Percentiles rank a stretch among this genome's conserved stretches.
Conservation (phyloP, 1,140 invertebrate species). For the Temnothorax curvispinosus region DNA sequence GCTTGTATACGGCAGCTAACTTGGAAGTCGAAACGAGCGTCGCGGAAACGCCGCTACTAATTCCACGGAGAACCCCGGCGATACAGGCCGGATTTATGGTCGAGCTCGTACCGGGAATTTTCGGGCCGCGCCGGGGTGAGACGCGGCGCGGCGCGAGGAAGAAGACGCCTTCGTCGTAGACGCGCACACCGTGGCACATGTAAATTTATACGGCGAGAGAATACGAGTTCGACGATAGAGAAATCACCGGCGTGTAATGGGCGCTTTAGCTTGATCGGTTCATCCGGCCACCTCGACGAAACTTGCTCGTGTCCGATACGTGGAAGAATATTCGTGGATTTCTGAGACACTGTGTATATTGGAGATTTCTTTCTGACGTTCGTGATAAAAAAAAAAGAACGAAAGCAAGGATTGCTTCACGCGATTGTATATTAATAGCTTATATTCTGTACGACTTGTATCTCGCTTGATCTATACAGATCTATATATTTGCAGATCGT, state of each 20-base stretch:
- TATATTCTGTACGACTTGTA: background rate
- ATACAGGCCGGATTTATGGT: slow-evolving; percentile 56
- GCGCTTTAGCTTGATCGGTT: slow-evolving; percentile 30
- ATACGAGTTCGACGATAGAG: slow-evolving; percentile 34
- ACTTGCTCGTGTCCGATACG: background rate
- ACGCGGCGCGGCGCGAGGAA: slow-evolving; percentile 4
- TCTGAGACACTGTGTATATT: background rate
- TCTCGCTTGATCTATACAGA: slow-evolving; percentile 33
- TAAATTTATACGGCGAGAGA: slow-evolving; percentile 37
- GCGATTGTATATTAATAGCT: slow-evolving; percentile 24
- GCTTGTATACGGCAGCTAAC: background rate
- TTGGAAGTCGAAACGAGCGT: slow-evolving; percentile 38
- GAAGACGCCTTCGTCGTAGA: slow-evolving; percentile 7
- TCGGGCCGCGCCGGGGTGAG: background rate
- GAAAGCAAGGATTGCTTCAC: background rate
- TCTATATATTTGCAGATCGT: slow-evolving; percentile 42
- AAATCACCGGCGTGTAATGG: slow-evolving; percentile 40
- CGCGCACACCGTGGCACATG: background rate
- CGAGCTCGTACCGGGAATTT: slow-evolving; percentile 51
- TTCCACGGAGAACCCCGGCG: slow-evolving; percentile 34
- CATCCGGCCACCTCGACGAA: slow-evolving; percentile 18
- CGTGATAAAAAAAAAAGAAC: background rate
- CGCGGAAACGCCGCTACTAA: slow-evolving; percentile 51
- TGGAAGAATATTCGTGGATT: background rate
- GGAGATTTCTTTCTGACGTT: background rate